Evolutionary conservation across 1,140 invertebrate genomes (phyloP).

Genomic region (Heliconius congener): DNA sequence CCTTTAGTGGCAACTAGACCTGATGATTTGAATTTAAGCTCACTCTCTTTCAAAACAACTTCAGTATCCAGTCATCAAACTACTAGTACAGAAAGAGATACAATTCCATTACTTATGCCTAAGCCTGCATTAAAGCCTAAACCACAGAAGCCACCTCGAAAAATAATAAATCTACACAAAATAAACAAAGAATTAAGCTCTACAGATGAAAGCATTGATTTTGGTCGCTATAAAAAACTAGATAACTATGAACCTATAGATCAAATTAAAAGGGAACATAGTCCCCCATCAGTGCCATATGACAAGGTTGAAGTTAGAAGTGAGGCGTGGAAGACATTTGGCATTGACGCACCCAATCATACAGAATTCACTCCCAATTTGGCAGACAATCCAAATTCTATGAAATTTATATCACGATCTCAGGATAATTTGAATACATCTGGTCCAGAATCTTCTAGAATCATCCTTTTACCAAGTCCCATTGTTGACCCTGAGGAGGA

Average conservation of each 20-base stretch:
- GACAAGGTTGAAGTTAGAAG: constrained; percentile 86
- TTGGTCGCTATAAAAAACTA: constrained; percentile 73
- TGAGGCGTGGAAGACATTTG: constrained; percentile 89
- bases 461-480: constrained; percentile 75
- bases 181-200: constrained; percentile 70
- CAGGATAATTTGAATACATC: constrained; percentile 77
- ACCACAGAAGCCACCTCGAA: constrained; percentile 86
- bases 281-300: constrained; percentile 81
- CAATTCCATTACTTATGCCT: constrained; percentile 71
- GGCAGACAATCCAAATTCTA: constrained; percentile 67
- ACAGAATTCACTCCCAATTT: constrained; percentile 79
- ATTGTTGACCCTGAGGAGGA: constrained; percentile 76
- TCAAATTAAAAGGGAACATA: constrained; percentile 58
- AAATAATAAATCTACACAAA: constrained; percentile 80
- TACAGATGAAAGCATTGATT: constrained; percentile 71
- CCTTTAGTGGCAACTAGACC: constrained; percentile 84
- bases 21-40: constrained; percentile 76
- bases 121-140: constrained; percentile 82
- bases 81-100: constrained; percentile 67
- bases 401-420: constrained; percentile 77
- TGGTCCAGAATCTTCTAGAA: constrained; percentile 73
- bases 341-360: constrained; percentile 86
- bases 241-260: constrained; percentile 80
- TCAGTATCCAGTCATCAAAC: constrained; percentile 72
- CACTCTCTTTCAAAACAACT: constrained; percentile 75